A percentile compares a stretch with the other conserved stretches of the same genome.
These are phyloP conservation scores for Drosophila kikkawai DNA, from an alignment of 1,140 invertebrate genomes.

Conservation along the genomic window DNA sequence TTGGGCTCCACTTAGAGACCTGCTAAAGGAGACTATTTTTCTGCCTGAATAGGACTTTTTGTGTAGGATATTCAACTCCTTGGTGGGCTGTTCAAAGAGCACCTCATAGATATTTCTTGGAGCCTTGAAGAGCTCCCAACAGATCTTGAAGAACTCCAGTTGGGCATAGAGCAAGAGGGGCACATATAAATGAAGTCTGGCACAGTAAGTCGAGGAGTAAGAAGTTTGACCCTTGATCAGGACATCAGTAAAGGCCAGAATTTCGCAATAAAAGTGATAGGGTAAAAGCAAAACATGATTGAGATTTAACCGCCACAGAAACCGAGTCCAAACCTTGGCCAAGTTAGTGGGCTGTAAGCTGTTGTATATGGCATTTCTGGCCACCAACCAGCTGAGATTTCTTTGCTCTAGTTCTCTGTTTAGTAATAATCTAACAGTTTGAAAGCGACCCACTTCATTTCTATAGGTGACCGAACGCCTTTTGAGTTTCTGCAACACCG, in stretches of 20 bases:
- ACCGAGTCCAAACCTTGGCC: constrained; percentile 60
- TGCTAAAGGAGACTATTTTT: constrained; percentile 92
- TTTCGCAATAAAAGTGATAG: constrained; percentile 84
- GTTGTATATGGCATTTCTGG: constrained; percentile 71
- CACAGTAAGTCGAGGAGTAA: constrained; percentile 82
- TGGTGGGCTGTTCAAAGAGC: constrained; percentile 85
- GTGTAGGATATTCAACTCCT: constrained; percentile 87
- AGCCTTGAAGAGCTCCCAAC: constrained; percentile 86
- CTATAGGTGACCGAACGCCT: constrained; percentile 50
- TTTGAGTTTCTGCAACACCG: constrained; percentile 46
- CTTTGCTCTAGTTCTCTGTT: constrained; percentile 83
- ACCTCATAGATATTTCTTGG: constrained; percentile 88
- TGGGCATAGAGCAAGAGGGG: constrained; percentile 87
- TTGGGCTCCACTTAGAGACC: constrained; percentile 87
- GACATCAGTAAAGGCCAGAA: constrained; percentile 80
- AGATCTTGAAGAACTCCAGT: constrained; percentile 87
- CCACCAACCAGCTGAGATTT: constrained; percentile 69
- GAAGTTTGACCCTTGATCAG: constrained; percentile 82
- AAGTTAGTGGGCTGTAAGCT: constrained; percentile 85
- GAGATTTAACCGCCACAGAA: constrained; percentile 76
- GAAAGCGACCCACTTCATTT: constrained; percentile 43
- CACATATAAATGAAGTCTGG: constrained; percentile 86
- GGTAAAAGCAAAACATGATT: constrained; percentile 83
- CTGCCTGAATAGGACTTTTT: constrained; percentile 90
- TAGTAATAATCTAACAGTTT: constrained; percentile 77